Evolutionary conservation across 2,797 vertebrate species (phyloP).

Genomic region (Falco peregrinus): DNA sequence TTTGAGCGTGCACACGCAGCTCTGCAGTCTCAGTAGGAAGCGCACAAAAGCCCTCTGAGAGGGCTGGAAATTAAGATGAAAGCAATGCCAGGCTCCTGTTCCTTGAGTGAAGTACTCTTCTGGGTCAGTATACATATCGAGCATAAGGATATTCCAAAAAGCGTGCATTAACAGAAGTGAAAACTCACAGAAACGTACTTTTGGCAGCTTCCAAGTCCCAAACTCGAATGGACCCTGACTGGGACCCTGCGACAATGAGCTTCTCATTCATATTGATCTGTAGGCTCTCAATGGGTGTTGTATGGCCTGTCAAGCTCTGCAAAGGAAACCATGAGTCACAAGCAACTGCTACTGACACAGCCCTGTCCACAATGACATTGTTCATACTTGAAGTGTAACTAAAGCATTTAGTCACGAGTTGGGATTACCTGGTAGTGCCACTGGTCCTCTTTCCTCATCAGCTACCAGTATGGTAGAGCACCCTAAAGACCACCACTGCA

Average conservation of each 20-base stretch:
- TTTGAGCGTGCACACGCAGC: not conserved
- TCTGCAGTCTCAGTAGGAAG: not conserved
- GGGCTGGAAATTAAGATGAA: not conserved
- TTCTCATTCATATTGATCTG: conserved; percentile 90
- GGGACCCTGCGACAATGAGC: conserved; percentile 92
- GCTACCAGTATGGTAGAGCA: not conserved
- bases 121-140: not conserved
- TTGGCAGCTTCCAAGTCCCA: conserved; percentile 98
- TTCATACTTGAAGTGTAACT: accelerated
- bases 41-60: not conserved
- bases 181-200: conserved; percentile 78
- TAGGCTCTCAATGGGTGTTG: conserved; percentile 89
- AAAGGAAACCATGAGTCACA: not conserved
- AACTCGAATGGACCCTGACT: conserved; percentile 92
- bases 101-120: not conserved
- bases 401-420: not conserved
- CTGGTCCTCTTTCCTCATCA: not conserved
- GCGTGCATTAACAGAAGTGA: not conserved
- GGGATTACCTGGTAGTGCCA: not conserved
- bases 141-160: not conserved
- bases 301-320: conserved; percentile 93
- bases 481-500: not conserved
- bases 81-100: not conserved
- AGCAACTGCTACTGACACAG: not conserved
- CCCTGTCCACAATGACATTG: accelerated